Base-by-base conservation (phyloP, 2,888 invertebrate species). In the Athalia rosae region DNA sequence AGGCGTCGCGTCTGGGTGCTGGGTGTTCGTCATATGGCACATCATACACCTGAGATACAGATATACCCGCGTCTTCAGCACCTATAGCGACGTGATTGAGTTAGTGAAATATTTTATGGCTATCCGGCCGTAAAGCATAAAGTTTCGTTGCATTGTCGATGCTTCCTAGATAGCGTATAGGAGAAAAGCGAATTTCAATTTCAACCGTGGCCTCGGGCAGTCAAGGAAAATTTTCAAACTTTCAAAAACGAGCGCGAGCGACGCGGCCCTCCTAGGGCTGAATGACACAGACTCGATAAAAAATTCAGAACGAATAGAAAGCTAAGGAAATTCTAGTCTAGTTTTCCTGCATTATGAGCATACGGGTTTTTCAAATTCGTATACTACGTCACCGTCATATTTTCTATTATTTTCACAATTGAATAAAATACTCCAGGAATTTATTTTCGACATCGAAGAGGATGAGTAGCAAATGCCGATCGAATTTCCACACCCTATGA, bases 51-150 rank as follows among this genome's bases (percentile, higher is more conserved):
- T 41, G 41, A 43, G 3, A 43, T 11, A 62, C 41, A 45, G 11
- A 11, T 62, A 62, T 62, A 43, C 5, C 4, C n/a, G 11, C 45
- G 62, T n/a, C 43, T 11, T 41, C 8, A 47, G 47, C 28, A 28
- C 28, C 28, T 28, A 13, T 64, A 13, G 45, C 6, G 47, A 47
- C 47, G 47, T 64, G 13, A 45, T 64, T 7, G 47, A 64, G 47
- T 64, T 64, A 64, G 13, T 47, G 64, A 13, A 45, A 64, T 4
- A 64, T 64, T 64, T 64, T 64, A 64, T 64, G 47, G 64, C 47
- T 47, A 13, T 47, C 47, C 13, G 47, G 45, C 47, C 47, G 28
- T 47, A 47, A 47, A n/a, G 3, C 64, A 47, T 28, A 28, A 28
- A 15, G n/a, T n/a, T 47, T 6, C 13, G 47, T 45, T 64, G 13